phyloP scores from a whole-genome alignment of 2,113 vertebrate genomes.

The Poeciliopsis prolifica region DNA sequence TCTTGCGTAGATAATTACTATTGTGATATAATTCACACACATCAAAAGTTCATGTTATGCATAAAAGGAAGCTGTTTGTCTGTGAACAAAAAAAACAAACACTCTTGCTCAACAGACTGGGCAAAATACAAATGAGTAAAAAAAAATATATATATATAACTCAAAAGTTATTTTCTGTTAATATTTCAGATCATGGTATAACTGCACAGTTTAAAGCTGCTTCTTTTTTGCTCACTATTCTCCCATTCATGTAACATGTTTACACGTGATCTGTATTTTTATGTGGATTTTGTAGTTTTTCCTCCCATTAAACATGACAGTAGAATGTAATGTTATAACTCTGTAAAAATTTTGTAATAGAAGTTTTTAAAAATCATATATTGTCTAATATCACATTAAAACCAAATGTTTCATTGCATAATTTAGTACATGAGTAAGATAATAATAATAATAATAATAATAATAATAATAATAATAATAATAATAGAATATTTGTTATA shows the following conservation, averaged over 20 bases:
- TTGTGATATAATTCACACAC: slow-evolving; percentile 1
- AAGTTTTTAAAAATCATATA: no score
- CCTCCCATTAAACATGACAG: no score
- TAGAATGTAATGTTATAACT: neutral
- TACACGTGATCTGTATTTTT: neutral
- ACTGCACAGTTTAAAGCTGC: no score
- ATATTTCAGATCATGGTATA: no score
- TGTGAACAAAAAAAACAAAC: neutral
- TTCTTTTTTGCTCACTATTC: no score
- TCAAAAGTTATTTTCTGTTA: neutral
- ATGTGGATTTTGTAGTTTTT: neutral
- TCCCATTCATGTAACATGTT: neutral
- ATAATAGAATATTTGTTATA: no score
- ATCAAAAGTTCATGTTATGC: slow-evolving; percentile 10
- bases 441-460: no score
- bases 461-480: no score
- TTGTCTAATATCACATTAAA: no score
- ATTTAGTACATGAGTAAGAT: no score
- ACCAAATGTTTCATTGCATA: no score
- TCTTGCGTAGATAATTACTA: neutral
- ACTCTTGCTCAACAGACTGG: neutral
- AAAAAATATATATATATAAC: neutral
- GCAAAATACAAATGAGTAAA: neutral
- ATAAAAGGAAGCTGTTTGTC: neutral
- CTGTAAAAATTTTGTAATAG: no score